Evolutionary conservation across 2,888 invertebrate genomes (phyloP), one percentile per base, ranked within the genome.

Genomic region (Pecten maximus): DNA sequence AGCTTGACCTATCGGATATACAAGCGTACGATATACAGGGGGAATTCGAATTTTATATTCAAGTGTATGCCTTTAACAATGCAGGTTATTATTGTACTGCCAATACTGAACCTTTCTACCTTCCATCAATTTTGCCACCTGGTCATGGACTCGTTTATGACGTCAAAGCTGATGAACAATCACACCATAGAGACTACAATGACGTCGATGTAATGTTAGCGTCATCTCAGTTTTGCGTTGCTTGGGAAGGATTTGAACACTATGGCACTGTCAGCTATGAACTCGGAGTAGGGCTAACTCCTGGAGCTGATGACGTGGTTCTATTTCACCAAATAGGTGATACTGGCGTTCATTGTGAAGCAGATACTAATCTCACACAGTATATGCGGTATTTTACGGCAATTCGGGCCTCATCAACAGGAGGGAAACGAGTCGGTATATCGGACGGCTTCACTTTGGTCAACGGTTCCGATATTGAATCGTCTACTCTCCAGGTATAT

Each of bases 21-120:
- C 92, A 92, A 40, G 87, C 74, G 40, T 88, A 90, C 89, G 92
- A 93, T n/a, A 89, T 91, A 0, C 90, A 91, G 50, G 23, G 88
- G 23, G 89, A 90, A 0, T n/a, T 89, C 0, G 28, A 40, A 8
- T 93, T 91, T 50, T 89, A 89, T 44, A 48, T 92, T 35, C 89
- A 89, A 35, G 48, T 94, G 15, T 88, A 93, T 90, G 89, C 91
- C 10, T 93, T 91, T 50, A 93, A 94, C 88, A 91, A 90, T 50
- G 94, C 93, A 19, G 94, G 94, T 1, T 93, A 93, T 90, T 90
- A 88, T 44, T 91, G 92, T 15, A 88, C 87, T 19, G 89, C 92
- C 6, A 87, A 44, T 28, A 91, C 92, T 4, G 50, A 89, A 16
- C 19, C 89, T 12, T 92, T 94, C 54, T 40, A 54, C 1, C 40